A percentile compares a stretch with the other conserved stretches of the same genome.
phyloP scores from a whole-genome alignment of 2,113 vertebrate genomes.

The Microcebus ravelobensis region DNA sequence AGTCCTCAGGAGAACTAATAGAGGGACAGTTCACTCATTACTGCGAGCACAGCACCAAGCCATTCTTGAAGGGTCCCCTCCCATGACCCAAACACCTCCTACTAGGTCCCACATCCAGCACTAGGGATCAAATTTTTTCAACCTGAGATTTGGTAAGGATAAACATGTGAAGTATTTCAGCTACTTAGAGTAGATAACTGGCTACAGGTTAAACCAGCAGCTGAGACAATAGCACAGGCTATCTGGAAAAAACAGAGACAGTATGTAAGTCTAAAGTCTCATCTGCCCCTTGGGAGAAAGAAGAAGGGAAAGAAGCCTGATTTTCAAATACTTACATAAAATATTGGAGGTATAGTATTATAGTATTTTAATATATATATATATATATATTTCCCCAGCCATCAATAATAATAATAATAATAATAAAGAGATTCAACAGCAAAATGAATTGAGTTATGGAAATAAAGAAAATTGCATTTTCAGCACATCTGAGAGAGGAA shows the following conservation, averaged over 20 bases:
- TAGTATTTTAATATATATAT: background rate
- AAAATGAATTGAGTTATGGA: background rate
- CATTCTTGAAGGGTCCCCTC: no score
- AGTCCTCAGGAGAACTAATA: no score
- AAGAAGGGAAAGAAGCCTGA: background rate
- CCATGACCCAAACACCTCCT: no score
- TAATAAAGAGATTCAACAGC: background rate
- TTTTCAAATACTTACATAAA: background rate
- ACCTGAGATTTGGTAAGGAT: no score
- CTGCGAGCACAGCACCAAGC: no score
- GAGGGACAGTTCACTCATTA: no score
- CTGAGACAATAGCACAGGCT: background rate
- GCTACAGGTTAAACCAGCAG: background rate
- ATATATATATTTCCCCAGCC: background rate
- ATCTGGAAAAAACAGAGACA: background rate
- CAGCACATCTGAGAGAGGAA: background rate
- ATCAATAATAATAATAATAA: background rate
- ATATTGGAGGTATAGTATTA: background rate
- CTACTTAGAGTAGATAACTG: background rate
- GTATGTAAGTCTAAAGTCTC: fast-evolving
- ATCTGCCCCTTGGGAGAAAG: background rate
- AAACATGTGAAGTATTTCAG: no score
- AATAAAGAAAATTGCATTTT: slow-evolving; percentile 20
- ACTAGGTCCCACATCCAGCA: no score
- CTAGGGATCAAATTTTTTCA: no score